Evolutionary conservation across 1,140 invertebrate species (phyloP), one percentile per base, ranked within the genome.

Genomic region (Delia radicum): DNA sequence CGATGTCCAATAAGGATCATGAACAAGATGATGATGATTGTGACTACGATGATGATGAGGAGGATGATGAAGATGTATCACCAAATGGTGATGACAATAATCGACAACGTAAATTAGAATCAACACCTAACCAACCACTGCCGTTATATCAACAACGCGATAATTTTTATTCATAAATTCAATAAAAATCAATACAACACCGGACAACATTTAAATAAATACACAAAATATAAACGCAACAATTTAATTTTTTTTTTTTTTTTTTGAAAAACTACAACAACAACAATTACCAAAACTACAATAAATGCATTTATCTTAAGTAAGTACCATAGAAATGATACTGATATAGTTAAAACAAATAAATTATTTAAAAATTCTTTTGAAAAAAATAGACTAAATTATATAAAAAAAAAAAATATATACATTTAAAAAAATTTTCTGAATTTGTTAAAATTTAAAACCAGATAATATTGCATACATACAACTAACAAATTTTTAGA

Each of bases 131-230:
- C 80, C 89, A 89, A 31, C 88, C 90, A 79, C 88, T 95, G 81
- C 94, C 94, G 62, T 88, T 95, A 75, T 94, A 94, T 82, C 94
- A 95, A 85, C 94, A 95, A 87, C 89, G 94, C 82, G 93, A 95
- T 80, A 95, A 95, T 85, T 95, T 90, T 87, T 94, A 93, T 81
- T 92, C 93, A 79, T 95, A 91, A 89, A 77, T 12, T 31, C 28
- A 67, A n/a, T 8, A 29, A 21, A 67, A 10, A 29, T 7, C 62
- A 65, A 31, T 0, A 67, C 29, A 33, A 69, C 24, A 63, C n/a
- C n/a, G n/a, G n/a, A n/a, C n/a, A n/a, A 65, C 10, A 65, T 13
- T 29, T 28, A 63, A 27, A 63, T 26, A 63, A 27, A 27, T 28
- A 65, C n/a, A n/a, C 26, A 65, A 29, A 28, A 65, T 10, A 29